Conservation (phyloP, 2,888 invertebrate species). For the Pseudoips prasinana region DNA sequence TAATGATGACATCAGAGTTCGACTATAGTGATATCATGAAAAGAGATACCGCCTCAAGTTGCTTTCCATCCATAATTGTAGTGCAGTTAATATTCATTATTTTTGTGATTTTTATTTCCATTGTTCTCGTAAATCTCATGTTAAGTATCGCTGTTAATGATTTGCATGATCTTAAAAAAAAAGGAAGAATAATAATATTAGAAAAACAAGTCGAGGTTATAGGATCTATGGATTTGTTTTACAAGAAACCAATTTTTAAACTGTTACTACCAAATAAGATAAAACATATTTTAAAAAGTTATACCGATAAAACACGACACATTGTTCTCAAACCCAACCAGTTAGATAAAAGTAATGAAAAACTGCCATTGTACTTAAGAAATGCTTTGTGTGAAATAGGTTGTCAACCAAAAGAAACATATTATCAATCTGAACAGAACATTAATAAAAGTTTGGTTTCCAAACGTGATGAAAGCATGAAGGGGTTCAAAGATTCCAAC, state of each 20-base stretch:
- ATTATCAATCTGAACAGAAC: no score
- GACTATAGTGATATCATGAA: slow-evolving; percentile 70
- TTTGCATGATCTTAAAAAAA: slow-evolving; percentile 73
- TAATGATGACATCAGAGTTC: no score
- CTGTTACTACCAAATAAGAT: slow-evolving; percentile 17
- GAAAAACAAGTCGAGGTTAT: slow-evolving; percentile 79
- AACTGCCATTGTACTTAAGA: slow-evolving; percentile 45
- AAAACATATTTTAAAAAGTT: slow-evolving; percentile 5
- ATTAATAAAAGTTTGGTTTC: no score
- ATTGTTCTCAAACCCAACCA: slow-evolving; percentile 5
- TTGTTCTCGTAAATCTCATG: no score
- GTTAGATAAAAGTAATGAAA: not conserved
- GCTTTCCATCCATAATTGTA: slow-evolving; percentile 70
- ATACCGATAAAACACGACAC: slow-evolving; percentile 1
- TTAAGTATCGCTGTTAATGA: slow-evolving; percentile 82
- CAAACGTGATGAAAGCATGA: no score
- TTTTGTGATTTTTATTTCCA: slow-evolving; percentile 80
- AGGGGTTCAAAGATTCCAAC: no score
- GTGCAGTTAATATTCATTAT: slow-evolving; percentile 76
- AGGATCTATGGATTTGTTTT: slow-evolving; percentile 31
- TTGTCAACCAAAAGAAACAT: no score
- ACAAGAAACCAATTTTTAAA: slow-evolving; percentile 14
- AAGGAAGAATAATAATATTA: slow-evolving; percentile 74
- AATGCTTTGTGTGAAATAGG: slow-evolving; percentile 64
- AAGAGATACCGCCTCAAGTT: slow-evolving; percentile 53